Conservation (phyloP, 2,113 vertebrate genomes). For the Thunnus thynnus region DNA sequence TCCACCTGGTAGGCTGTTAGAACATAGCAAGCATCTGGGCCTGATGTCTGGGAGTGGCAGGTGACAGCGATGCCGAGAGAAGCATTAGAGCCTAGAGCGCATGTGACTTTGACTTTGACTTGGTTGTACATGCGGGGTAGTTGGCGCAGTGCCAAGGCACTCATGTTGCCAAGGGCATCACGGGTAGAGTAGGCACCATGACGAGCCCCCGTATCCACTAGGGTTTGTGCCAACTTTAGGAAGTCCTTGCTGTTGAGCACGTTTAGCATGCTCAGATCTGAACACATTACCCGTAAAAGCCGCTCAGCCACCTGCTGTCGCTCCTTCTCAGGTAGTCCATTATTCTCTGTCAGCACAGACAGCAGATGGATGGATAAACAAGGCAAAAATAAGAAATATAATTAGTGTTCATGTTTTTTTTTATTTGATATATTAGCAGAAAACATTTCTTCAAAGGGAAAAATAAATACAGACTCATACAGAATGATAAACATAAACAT, state of each 20-base stretch:
- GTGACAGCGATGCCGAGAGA: constrained; percentile 97
- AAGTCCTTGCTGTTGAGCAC: constrained; percentile 96
- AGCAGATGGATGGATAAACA: constrained; percentile 37
- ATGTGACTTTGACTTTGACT: constrained; percentile 99
- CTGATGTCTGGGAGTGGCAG: constrained; percentile 94
- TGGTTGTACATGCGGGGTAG: constrained; percentile 99
- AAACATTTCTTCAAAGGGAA: not conserved
- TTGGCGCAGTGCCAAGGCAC: constrained; percentile 94
- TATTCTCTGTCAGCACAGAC: constrained; percentile 84
- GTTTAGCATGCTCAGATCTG: constrained; percentile 92
- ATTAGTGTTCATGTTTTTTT: constrained; percentile 14
- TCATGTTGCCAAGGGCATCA: constrained; percentile 95
- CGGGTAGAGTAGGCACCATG: constrained; percentile 96
- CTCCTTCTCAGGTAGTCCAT: constrained; percentile 95
- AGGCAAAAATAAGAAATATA: constrained; percentile 21
- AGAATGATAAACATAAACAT: not conserved
- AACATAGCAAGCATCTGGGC: constrained; percentile 93
- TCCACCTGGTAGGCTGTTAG: constrained; percentile 96
- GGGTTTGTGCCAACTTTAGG: constrained; percentile 95
- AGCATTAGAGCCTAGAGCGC: constrained; percentile 94
- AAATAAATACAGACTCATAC: not conserved
- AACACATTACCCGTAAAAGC: constrained; percentile 95
- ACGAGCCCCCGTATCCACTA: constrained; percentile 96
- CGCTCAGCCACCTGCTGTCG: constrained; percentile 96
- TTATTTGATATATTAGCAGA: constrained; percentile 19